A percentile compares a stretch with the other conserved stretches of the same genome.
phyloP scores from a whole-genome alignment of 2,888 invertebrate genomes.

The Onthophagus sagittarius region DNA sequence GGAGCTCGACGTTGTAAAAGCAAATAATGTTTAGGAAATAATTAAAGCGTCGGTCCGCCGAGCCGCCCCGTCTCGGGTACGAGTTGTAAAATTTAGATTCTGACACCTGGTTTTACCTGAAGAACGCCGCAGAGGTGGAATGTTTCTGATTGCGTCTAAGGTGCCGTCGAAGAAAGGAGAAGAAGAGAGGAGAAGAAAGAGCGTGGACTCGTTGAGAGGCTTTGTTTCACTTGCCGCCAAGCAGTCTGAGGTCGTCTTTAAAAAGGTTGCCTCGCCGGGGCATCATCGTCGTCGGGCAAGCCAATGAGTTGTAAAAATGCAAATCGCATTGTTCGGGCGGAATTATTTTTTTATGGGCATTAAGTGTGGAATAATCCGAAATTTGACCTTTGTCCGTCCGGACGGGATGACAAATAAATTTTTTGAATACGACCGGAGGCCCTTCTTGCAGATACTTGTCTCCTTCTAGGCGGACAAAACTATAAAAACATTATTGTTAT shows the following conservation, averaged over 20 bases:
- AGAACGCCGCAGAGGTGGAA: slow-evolving; percentile 28
- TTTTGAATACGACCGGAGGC: neutral
- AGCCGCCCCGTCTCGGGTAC: slow-evolving; percentile 11
- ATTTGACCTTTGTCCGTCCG: neutral
- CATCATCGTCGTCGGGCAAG: slow-evolving; percentile 19
- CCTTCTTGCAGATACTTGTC: neutral
- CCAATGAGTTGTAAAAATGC: slow-evolving; percentile 38
- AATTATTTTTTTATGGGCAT: slow-evolving; percentile 34
- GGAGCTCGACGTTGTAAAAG: slow-evolving; percentile 9
- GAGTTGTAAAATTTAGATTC: slow-evolving; percentile 35
- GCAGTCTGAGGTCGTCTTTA: slow-evolving; percentile 31
- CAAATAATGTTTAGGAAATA: slow-evolving; percentile 11
- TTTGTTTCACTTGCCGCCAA: slow-evolving; percentile 37
- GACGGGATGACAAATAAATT: slow-evolving; percentile 2
- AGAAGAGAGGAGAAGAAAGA: neutral
- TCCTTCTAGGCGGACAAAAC: slow-evolving; percentile 1
- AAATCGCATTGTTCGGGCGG: slow-evolving; percentile 37
- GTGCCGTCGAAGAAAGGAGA: slow-evolving; percentile 19
- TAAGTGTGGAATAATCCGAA: slow-evolving; percentile 9
- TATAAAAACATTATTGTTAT: slow-evolving; percentile 4
- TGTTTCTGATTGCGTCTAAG: slow-evolving; percentile 34
- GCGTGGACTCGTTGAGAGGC: slow-evolving; percentile 29
- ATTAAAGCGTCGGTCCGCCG: neutral
- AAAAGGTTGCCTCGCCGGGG: slow-evolving; percentile 20
- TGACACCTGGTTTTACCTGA: slow-evolving; percentile 35